Base-by-base conservation (phyloP, 2,113 vertebrate genomes). In the Stictonetta naevosa region DNA sequence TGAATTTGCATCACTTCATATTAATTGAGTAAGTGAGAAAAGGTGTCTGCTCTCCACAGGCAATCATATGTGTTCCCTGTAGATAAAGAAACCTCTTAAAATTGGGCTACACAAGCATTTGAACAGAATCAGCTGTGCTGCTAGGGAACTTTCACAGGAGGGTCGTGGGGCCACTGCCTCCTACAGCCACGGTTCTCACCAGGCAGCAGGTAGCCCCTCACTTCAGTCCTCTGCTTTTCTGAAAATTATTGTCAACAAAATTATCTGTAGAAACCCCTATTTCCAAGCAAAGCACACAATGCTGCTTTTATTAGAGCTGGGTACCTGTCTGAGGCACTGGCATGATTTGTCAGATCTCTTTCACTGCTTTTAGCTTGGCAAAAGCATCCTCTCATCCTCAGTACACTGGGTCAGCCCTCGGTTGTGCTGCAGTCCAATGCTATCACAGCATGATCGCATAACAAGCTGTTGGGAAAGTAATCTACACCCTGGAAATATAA, bases 241-340 rank as follows among this genome's bases (percentile, higher is more conserved):
- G 15, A 19, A 25, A 22, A 44, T 18, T 66, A 46, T 19, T 7
- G 8, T 20, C 9, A 8, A 46, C 36, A 67, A 63, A 73, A 63
- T 13, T 74, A 50, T 44, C 10, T 3, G 21, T 50, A n/a, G 59
- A 60, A 82, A 68, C 4, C 3, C 22, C 44, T 19, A 50, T 2
- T 25, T 58, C 63, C 23, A 76, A 80, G 52, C 17, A 76, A 83
- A 71, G 17, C 4, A 64, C 1, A 7, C 66, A 62, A 60, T 15
- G 56, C 50, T 40, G 11, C n/a, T 82, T 86, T 68, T 40, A 9
- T 25, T 53, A 46, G 31, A 62, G 40, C 13, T 21, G 52, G 44
- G 48, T 83, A 36, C 3, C 31, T 2, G 6, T 38, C 59, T 50
- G 18, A 74, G 23, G 38, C 59, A 69, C 1, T 1, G 1, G 5